Conservation (phyloP, 2,888 invertebrate species). For the Drosophila pseudotalamancana region DNA sequence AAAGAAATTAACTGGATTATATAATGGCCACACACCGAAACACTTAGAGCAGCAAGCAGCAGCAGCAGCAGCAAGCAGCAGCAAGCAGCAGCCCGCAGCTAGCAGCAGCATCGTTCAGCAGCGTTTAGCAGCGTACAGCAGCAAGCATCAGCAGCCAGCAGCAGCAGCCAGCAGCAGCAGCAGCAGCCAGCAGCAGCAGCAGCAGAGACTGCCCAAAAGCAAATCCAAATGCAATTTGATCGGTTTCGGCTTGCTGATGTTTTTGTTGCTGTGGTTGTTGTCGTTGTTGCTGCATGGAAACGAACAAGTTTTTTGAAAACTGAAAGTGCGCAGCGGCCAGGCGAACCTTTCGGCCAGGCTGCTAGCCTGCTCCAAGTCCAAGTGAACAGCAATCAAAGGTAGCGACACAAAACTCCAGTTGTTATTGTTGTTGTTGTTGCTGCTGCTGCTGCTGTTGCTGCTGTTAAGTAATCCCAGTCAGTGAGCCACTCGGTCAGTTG, state of each 20-base stretch:
- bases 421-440: background rate
- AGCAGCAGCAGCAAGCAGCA: conserved; percentile 12
- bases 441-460: conserved; percentile 19
- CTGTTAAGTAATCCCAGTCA: conserved; percentile 61
- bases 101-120: too few relatives aligned
- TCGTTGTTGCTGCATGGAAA: conserved; percentile 48
- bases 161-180: conserved; percentile 8
- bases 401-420: conserved; percentile 30
- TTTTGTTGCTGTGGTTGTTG: conserved; percentile 40
- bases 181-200: conserved; percentile 18
- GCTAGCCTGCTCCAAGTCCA: conserved; percentile 38
- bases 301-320: conserved; percentile 71
- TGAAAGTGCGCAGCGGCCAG: conserved; percentile 64
- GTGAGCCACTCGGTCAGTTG: conserved; percentile 34
- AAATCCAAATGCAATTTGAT: conserved; percentile 73
- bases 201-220: conserved; percentile 30
- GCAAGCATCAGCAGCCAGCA: conserved; percentile 17
- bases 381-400: conserved; percentile 66
- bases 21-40: conserved; percentile 57
- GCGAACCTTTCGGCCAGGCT: conserved; percentile 65
- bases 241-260: conserved; percentile 49
- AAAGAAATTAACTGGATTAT: conserved; percentile 80
- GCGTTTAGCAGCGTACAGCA: conserved; percentile 15
- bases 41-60: conserved; percentile 31
- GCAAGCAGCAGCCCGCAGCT: conserved; percentile 24